A percentile compares a stretch with the other conserved stretches of the same genome.
These are phyloP conservation scores for Styela clava DNA, from an alignment of 23 tunicate genomes.

Conservation along the genomic window DNA sequence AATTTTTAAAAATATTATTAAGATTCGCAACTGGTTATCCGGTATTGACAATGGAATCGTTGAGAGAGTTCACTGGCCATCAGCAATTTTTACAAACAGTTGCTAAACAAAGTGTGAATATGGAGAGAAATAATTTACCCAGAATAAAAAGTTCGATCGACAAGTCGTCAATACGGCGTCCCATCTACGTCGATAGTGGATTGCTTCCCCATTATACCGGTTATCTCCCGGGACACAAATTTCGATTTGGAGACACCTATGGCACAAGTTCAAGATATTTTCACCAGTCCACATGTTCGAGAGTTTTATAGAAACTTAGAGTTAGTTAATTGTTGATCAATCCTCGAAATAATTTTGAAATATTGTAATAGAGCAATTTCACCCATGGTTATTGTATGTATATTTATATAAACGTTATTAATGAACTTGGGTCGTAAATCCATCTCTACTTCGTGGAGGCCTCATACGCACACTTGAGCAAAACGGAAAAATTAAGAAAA, in stretches of 20 bases:
- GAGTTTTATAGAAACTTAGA: not conserved
- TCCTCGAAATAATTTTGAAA: too few species aligned
- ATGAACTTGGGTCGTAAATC: too few species aligned
- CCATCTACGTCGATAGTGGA: slow-evolving; percentile 67
- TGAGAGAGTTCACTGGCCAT: slow-evolving; percentile 50
- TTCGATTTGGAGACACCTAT: slow-evolving; percentile 73
- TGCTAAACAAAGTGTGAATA: slow-evolving; percentile 16
- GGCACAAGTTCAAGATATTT: slow-evolving; percentile 82
- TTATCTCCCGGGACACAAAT: slow-evolving; percentile 91
- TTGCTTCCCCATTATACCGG: slow-evolving; percentile 91
- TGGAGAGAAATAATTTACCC: slow-evolving; percentile 6
- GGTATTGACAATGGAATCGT: slow-evolving; percentile 57
- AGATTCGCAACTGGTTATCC: slow-evolving; percentile 87
- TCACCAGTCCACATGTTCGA: slow-evolving; percentile 25
- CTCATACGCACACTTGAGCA: too few species aligned
- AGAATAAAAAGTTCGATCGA: slow-evolving; percentile 4
- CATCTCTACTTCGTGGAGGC: too few species aligned
- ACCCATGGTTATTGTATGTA: too few species aligned
- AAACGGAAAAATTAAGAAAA: too few species aligned
- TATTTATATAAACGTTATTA: too few species aligned
- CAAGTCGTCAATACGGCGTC: not conserved
- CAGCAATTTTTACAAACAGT: slow-evolving; percentile 27
- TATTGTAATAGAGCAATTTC: too few species aligned
- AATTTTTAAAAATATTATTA: too few species aligned
- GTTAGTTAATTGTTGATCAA: too few species aligned